Percentiles rank a stretch among this genome's conserved stretches.
Conservation (phyloP, 2,888 invertebrate genomes). For the Microctonus aethiopoides region DNA sequence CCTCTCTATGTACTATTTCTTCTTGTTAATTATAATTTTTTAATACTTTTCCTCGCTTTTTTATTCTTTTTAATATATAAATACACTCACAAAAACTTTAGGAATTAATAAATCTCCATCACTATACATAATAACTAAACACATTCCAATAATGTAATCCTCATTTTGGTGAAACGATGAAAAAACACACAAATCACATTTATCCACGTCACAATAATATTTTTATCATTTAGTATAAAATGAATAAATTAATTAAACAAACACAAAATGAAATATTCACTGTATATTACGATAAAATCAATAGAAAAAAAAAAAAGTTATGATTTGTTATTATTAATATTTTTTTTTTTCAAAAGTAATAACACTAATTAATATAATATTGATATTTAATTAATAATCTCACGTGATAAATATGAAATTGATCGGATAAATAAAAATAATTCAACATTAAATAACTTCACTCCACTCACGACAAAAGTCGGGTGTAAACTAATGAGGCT, state of each 20-base stretch:
- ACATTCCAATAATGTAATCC: conserved; percentile 1
- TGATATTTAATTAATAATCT: no score
- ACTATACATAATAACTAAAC: not conserved
- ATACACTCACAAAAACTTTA: not conserved
- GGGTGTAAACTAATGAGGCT: conserved; percentile 52
- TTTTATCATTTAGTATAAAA: no score
- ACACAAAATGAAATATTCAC: no score
- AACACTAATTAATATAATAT: no score
- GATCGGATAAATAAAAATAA: not conserved
- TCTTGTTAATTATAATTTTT: no score
- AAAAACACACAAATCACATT: not conserved
- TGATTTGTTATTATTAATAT: no score
- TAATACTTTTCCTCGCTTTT: not conserved
- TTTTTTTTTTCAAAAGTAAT: no score
- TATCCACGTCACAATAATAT: not conserved
- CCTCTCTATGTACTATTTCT: no score
- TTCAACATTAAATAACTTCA: conserved; percentile 13
- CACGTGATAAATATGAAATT: not conserved
- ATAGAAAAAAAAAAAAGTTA: no score
- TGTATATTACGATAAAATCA: no score
- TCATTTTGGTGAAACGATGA: conserved; percentile 1
- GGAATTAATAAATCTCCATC: not conserved
- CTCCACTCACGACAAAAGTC: conserved; percentile 51
- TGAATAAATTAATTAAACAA: no score
- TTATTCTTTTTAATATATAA: not conserved